Base-by-base conservation (phyloP, 2,888 invertebrate species). In the Nomada hirtipes region DNA sequence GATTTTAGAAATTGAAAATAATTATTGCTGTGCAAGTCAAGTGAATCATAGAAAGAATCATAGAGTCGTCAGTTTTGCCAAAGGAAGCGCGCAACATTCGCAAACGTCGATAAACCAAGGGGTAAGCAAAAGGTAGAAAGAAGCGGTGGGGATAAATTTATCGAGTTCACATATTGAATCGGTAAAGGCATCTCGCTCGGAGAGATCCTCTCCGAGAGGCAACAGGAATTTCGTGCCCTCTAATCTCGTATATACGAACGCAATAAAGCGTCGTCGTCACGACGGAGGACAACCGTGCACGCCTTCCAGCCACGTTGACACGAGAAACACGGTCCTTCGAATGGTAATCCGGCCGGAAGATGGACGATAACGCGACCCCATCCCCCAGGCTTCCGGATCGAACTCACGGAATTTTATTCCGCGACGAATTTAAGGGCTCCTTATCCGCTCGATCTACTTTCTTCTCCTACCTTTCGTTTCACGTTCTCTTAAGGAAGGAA, bases 81-180 rank as follows among this genome's bases (percentile, higher is more conserved):
- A 10, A 4, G 11, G 4, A n/a, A 59, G 50, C 15, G n/a, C 13
- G 20, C 18, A 3, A 26, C 15, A 13, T 18, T 42, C 52, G 7
- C 23, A 42, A 60, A 61, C 23, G 20, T 18, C 11, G 55, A 59
- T 20, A 52, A 73, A 53, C 60, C 26, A 50, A 23, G 42, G 63
- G 47, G 36, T 7, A 7, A 36, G 36, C 9, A 36, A 36, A 10
- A 42, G 47, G 55, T 13, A 11, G n/a, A 29, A 70, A 44, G 57
- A 42, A 29, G 61, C 47, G 72, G 55, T 59, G 76, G 76, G 85
- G 87, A 90, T 88, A 89, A 90, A 90, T 90, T 91, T 85, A 79
- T 83, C 79, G 84, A 86, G 81, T 88, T 90, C 84, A 84, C 89
- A 84, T 88, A 88, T 89, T 89, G 89, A 90, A 90, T 86, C 79